Conservation (phyloP, 2,113 vertebrate genomes). For the Microtus oregoni region DNA sequence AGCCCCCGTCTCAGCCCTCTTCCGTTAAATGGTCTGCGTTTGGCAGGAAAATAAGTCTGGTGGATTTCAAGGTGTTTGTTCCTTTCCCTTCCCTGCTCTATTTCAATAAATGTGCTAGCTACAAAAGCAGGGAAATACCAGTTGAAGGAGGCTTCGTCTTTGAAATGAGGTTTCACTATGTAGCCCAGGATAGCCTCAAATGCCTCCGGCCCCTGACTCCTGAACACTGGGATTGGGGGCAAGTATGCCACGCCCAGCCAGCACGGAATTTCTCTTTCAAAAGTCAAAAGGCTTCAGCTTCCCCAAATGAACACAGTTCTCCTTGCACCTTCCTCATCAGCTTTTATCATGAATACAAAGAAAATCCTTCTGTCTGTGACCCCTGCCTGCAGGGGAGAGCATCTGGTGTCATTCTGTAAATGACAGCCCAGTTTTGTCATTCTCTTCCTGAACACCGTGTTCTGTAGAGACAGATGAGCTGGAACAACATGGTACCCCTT, state of each 20-base stretch:
- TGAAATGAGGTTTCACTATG: background rate
- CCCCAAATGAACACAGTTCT: background rate
- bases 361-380: background rate
- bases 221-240: background rate
- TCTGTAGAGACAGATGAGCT: background rate
- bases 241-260: accelerated
- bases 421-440: background rate
- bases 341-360: background rate
- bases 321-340: background rate
- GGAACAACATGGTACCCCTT: background rate
- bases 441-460: background rate
- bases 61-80: background rate
- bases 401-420: background rate
- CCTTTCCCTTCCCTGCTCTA: background rate
- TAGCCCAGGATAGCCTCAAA: background rate
- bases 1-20: too few species aligned
- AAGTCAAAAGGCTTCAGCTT: background rate
- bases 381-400: background rate
- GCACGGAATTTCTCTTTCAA: background rate
- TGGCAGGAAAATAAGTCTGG: background rate
- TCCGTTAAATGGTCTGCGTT: background rate
- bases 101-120: background rate
- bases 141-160: background rate
- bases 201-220: background rate
- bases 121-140: background rate